Evolutionary conservation across 2,113 vertebrate genomes (phyloP), one percentile per base, ranked within the genome.

Genomic region (Delphinus delphis): DNA sequence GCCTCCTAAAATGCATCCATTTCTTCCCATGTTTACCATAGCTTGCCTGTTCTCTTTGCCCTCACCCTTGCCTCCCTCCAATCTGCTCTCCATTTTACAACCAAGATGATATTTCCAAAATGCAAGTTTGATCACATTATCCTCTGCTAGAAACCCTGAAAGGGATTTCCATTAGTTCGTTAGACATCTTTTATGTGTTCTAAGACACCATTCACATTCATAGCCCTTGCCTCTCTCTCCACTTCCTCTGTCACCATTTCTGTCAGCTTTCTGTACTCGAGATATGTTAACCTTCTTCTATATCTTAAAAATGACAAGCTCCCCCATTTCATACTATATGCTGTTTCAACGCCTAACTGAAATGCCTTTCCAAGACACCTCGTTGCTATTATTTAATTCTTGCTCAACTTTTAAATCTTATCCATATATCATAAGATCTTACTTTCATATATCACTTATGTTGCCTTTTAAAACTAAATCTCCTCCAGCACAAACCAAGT

Each of bases 401-500:
- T 60, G 58, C 4, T 96, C 38, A 63, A 62, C 21, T 36, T 25
- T 76, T 82, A 74, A 20, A 23, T 67, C 63, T 84, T 80, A n/a
- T 31, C 33, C 12, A 80, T 21, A 50, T 21, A 33, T 63, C 63
- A 70, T 17, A 53, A 53, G 53, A 53, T 53, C 20, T 88, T 63
- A 80, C 12, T 82, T 82, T 55, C 33, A 74, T 17, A 63, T 31
- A 55, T 28, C 12, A 84, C 11, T 80, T 74, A 79, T 14, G 5
- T 70, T 44, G 8, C n/a, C 25, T 94, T 96, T 67, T 44, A 68
- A 73, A 95, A 95, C 10, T 47, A 67, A 92, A 77, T 68, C 68
- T 92, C 23, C 31, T 53, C 47, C 6, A 93, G 5, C 9, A 25
- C 17, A 76, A 28, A 44, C 53, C n/a, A 88, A 20, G 9, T 71